phyloP scores from a whole-genome alignment of 2,888 invertebrate species.

The Lissonota sp. region DNA sequence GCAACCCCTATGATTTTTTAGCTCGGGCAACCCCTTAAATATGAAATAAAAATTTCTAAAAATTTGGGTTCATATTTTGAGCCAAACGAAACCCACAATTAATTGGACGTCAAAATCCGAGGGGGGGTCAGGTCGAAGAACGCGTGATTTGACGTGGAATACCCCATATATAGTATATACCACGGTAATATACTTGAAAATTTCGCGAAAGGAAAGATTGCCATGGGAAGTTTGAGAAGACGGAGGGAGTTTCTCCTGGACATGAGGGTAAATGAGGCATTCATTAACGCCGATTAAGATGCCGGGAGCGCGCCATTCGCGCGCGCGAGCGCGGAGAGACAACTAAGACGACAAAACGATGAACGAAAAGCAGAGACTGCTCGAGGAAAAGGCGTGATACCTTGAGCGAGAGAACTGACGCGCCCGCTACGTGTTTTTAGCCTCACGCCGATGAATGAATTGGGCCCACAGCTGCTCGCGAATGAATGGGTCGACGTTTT shows the following conservation, averaged over 20 bases:
- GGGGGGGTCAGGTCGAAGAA: too few relatives aligned
- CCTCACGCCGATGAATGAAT: constrained; percentile 58
- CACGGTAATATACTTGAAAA: constrained; percentile 42
- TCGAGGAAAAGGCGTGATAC: constrained; percentile 56
- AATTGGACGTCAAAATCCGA: too few relatives aligned
- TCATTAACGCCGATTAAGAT: constrained; percentile 80
- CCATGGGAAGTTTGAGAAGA: constrained; percentile 3
- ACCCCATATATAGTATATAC: too few relatives aligned
- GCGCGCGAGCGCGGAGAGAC: constrained; percentile 7
- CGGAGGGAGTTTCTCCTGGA: constrained; percentile 62
- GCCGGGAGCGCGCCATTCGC: constrained; percentile 67
- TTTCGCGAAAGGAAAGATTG: constrained; percentile 13
- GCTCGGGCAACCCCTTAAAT: too few relatives aligned
- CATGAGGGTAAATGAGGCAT: constrained; percentile 70
- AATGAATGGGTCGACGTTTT: constrained; percentile 27
- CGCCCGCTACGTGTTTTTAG: constrained; percentile 59
- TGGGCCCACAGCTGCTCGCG: constrained; percentile 55
- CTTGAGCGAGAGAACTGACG: constrained; percentile 45
- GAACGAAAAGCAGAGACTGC: constrained; percentile 38
- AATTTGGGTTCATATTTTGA: too few relatives aligned
- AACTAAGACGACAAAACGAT: constrained; percentile 32
- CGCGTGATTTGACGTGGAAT: too few relatives aligned
- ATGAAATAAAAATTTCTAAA: too few relatives aligned
- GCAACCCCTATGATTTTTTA: too few relatives aligned
- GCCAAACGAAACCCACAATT: too few relatives aligned